Conservation (phyloP, 2,113 vertebrate species). For the Orycteropus afer region DNA sequence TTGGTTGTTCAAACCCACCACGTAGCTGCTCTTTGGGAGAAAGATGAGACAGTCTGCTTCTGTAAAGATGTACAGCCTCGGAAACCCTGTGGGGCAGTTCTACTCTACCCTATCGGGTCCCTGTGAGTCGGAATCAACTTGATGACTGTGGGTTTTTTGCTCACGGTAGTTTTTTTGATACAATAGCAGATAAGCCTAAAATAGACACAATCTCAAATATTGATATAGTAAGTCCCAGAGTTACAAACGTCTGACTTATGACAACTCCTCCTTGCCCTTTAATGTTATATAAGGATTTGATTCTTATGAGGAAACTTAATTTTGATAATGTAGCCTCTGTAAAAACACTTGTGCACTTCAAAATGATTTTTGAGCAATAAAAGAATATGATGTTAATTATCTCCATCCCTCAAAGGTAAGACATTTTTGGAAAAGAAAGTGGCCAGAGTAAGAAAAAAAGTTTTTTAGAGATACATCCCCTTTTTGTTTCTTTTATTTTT, state of each 20-base stretch:
- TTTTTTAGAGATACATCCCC: background rate
- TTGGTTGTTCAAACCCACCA: too few species aligned
- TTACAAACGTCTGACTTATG: background rate
- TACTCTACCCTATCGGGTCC: too few species aligned
- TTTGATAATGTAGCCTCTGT: conserved; percentile 20
- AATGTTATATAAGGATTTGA: background rate
- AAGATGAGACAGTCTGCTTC: too few species aligned
- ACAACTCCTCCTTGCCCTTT: background rate
- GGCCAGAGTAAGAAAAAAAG: conserved; percentile 32
- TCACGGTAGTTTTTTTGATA: background rate
- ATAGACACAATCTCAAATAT: background rate
- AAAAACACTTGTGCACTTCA: conserved; percentile 11
- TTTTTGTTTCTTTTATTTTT: conserved; percentile 61
- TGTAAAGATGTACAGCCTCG: too few species aligned
- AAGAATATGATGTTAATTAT: conserved; percentile 32
- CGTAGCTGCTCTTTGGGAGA: too few species aligned
- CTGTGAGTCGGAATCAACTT: too few species aligned
- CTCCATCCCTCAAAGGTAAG: background rate
- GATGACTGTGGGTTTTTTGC: too few species aligned
- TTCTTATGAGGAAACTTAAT: conserved; percentile 15
- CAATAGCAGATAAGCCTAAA: background rate
- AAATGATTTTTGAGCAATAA: conserved; percentile 51
- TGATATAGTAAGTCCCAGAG: background rate
- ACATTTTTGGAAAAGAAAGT: conserved; percentile 38
- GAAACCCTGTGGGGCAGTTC: too few species aligned